Evolutionary conservation across 2,888 invertebrate species (phyloP).

Genomic region (Ophioninae sp.): DNA sequence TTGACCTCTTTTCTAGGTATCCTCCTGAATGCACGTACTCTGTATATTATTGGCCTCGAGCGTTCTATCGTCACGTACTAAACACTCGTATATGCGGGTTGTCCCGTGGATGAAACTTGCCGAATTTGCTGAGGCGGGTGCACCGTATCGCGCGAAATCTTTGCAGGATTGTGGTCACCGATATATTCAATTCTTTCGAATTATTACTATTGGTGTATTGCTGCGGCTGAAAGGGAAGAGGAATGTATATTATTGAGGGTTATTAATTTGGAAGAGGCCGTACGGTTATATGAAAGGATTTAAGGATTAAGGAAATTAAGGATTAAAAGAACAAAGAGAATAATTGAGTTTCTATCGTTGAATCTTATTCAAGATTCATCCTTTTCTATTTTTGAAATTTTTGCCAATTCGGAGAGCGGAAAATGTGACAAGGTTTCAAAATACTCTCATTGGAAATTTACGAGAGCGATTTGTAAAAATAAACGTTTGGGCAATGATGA

Average conservation of each 20-base stretch:
- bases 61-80: slow-evolving; percentile 45
- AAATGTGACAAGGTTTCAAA: no score
- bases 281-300: not conserved
- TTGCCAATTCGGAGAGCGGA: no score
- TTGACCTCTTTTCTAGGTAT: slow-evolving; percentile 28
- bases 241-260: not conserved
- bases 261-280: slow-evolving; percentile 9
- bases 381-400: no score
- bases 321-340: no score
- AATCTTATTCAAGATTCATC: no score
- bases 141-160: slow-evolving; percentile 53
- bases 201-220: slow-evolving; percentile 25
- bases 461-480: no score
- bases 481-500: no score
- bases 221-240: not conserved
- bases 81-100: slow-evolving; percentile 40
- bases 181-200: slow-evolving; percentile 10
- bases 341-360: no score
- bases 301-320: no score
- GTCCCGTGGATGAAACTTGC: slow-evolving; percentile 39
- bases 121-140: not conserved
- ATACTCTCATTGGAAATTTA: no score
- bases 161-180: slow-evolving; percentile 52
- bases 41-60: slow-evolving; percentile 45
- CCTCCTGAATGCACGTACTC: slow-evolving; percentile 4